A percentile compares a stretch with the other conserved stretches of the same genome.
Evolutionary conservation across 2,113 vertebrate genomes (phyloP).

Genomic region (Pipa parva): DNA sequence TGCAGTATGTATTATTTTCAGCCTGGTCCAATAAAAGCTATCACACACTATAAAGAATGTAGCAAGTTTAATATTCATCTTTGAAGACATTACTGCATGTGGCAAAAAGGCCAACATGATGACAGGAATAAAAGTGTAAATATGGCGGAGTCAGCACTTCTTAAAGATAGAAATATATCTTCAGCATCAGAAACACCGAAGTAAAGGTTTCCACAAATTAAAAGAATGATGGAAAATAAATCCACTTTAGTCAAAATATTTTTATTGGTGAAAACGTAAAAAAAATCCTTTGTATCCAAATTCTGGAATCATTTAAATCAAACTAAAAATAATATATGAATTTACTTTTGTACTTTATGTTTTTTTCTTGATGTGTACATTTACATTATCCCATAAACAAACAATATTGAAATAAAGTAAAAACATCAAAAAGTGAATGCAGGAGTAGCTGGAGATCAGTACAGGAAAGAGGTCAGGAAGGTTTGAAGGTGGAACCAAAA

Average conservation of each 20-base stretch:
- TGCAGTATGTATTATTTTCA: slow-evolving; percentile 7
- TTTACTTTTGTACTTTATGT: slow-evolving; percentile 42
- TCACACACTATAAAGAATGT: slow-evolving; percentile 3
- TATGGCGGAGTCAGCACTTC: too few relatives aligned
- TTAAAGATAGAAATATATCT: too few relatives aligned
- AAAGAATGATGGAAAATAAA: too few relatives aligned
- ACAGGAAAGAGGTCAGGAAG: slow-evolving; percentile 86
- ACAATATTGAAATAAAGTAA: slow-evolving; percentile 79
- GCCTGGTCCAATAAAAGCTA: background rate
- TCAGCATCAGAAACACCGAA: too few relatives aligned
- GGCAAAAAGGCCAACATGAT: background rate
- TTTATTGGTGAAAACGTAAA: too few relatives aligned
- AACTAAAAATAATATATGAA: background rate
- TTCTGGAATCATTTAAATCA: background rate
- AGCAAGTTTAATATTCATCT: background rate
- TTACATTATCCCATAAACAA: slow-evolving; percentile 68
- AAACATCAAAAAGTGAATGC: slow-evolving; percentile 76
- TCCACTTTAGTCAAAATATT: too few relatives aligned
- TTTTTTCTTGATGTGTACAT: slow-evolving; percentile 76
- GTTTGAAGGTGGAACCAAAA: slow-evolving; percentile 64
- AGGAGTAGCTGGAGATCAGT: slow-evolving; percentile 74
- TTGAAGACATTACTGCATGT: background rate
- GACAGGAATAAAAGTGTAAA: too few relatives aligned
- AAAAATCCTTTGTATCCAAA: background rate
- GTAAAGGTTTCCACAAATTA: too few relatives aligned